These are phyloP conservation scores for Mallotus villosus DNA, from an alignment of 2,797 vertebrate species.

Conservation along the genomic window DNA sequence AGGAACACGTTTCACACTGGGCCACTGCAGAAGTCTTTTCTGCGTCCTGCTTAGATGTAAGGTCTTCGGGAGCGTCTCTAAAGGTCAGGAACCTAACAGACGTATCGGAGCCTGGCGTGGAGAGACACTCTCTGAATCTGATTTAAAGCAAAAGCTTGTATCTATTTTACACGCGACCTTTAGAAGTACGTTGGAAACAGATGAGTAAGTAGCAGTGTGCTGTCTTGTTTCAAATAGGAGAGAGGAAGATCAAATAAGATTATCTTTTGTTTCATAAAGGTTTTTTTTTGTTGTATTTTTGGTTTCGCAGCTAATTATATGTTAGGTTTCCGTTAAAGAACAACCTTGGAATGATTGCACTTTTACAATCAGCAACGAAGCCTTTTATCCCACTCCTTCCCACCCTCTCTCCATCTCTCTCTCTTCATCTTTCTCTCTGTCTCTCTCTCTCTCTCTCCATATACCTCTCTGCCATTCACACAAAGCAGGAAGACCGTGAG, in stretches of 20 bases:
- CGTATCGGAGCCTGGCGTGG: slow-evolving; percentile 8
- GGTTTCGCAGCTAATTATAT: background rate
- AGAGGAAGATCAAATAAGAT: background rate
- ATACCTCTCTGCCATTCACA: background rate
- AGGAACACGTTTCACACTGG: slow-evolving; percentile 20
- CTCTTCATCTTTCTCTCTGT: background rate
- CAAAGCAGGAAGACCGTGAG: background rate
- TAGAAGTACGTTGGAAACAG: background rate
- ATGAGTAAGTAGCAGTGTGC: background rate
- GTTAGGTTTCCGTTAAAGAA: background rate
- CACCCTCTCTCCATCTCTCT: no score
- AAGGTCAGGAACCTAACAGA: slow-evolving; percentile 25
- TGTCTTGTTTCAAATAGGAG: background rate
- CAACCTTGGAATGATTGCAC: background rate
- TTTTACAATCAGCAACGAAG: background rate
- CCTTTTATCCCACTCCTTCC: background rate
- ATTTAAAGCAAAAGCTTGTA: background rate
- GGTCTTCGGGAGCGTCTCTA: slow-evolving; percentile 20
- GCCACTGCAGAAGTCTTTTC: slow-evolving; percentile 10
- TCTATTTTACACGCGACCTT: slow-evolving; percentile 8
- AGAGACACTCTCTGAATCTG: background rate
- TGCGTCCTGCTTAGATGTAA: no score
- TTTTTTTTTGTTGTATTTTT: no score
- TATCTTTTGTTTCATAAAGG: background rate
- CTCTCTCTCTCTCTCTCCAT: background rate